phyloP scores from a whole-genome alignment of 2,797 vertebrate species.

The Paramormyrops hopkinsi region DNA sequence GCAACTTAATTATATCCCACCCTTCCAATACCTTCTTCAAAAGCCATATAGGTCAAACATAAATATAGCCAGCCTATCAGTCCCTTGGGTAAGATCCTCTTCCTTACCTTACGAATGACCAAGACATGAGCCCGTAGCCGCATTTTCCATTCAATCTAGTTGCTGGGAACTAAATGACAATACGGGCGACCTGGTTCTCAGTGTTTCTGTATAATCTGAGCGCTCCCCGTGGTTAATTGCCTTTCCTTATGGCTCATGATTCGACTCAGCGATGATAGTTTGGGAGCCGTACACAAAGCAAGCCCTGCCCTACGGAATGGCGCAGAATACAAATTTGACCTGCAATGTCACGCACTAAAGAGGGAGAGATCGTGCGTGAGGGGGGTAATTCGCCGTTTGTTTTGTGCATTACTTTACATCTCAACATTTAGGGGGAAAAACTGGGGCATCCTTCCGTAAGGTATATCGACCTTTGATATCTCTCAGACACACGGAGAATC shows the following conservation, averaged over 20 bases:
- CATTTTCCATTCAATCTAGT: background rate
- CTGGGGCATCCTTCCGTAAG: background rate
- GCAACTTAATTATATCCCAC: background rate
- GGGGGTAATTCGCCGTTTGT: background rate
- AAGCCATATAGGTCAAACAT: background rate
- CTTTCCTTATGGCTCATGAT: background rate
- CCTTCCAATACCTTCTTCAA: background rate
- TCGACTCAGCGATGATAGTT: background rate
- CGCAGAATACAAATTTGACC: constrained; percentile 29
- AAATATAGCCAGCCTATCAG: background rate
- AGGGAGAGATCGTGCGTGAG: constrained; percentile 2
- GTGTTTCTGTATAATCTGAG: background rate
- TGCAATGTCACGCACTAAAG: constrained; percentile 26
- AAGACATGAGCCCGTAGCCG: background rate
- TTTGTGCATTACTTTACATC: background rate
- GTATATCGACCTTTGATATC: background rate
- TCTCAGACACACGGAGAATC: constrained; percentile 45
- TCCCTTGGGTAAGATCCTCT: background rate
- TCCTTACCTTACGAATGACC: background rate
- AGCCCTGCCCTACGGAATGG: constrained; percentile 27
- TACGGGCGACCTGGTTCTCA: background rate
- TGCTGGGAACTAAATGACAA: background rate
- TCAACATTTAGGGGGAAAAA: background rate
- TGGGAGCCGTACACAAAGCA: background rate
- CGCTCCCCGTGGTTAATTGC: background rate